phyloP scores from a whole-genome alignment of 2,113 vertebrate genomes.

The Seriola dumerili region DNA sequence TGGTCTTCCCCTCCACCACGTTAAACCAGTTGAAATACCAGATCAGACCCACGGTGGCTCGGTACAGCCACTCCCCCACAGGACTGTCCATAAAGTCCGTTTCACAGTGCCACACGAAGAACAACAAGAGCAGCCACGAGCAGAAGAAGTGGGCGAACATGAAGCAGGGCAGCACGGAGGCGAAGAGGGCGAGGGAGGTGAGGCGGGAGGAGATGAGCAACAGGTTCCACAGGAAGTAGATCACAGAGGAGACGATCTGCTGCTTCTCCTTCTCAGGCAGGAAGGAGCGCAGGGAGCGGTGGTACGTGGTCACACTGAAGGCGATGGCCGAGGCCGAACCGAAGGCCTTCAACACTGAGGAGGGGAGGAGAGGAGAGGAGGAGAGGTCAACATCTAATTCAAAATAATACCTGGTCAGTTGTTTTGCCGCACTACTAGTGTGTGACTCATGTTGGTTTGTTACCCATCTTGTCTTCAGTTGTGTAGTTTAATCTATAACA shows the following conservation, averaged over 20 bases:
- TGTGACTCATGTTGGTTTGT: too few species aligned
- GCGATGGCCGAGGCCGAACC: slow-evolving; percentile 55
- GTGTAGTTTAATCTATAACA: too few species aligned
- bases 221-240: slow-evolving; percentile 91
- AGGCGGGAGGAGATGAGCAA: slow-evolving; percentile 87
- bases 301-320: slow-evolving; percentile 80
- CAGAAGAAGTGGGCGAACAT: slow-evolving; percentile 84
- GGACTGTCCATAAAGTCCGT: slow-evolving; percentile 85
- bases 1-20: slow-evolving; percentile 76
- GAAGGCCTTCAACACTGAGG: slow-evolving; percentile 68
- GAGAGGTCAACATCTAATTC: not conserved
- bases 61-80: slow-evolving; percentile 84
- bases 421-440: too few species aligned
- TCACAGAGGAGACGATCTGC: slow-evolving; percentile 37
- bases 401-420: too few species aligned
- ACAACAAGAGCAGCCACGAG: slow-evolving; percentile 85
- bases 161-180: slow-evolving; percentile 80
- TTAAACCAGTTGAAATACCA: slow-evolving; percentile 94
- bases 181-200: slow-evolving; percentile 83
- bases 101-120: slow-evolving; percentile 82
- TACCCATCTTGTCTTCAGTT: too few species aligned
- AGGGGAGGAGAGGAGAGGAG: slow-evolving; percentile 3
- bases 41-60: slow-evolving; percentile 84
- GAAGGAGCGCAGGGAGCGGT: slow-evolving; percentile 89
- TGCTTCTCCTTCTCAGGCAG: slow-evolving; percentile 79